phyloP scores from a whole-genome alignment of 2,888 invertebrate species.

The Papilio protenor region DNA sequence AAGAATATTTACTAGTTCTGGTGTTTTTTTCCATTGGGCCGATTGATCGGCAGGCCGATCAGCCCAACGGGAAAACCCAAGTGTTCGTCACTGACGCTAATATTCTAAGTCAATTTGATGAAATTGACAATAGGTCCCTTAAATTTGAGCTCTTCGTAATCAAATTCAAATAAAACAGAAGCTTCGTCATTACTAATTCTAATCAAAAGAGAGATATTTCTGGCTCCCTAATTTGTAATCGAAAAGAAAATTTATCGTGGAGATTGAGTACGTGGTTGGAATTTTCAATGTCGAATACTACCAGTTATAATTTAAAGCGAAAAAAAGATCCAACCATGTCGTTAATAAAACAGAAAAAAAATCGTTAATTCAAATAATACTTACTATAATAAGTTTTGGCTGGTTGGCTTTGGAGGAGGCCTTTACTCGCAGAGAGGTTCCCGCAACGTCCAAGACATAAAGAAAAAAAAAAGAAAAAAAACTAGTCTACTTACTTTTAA shows the following conservation, averaged over 20 bases:
- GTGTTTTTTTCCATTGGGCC: no score
- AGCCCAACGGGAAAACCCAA: background rate
- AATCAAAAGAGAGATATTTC: constrained; percentile 48
- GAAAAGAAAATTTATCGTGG: constrained; percentile 52
- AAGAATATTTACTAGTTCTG: background rate
- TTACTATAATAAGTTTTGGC: no score
- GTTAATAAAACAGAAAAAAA: no score
- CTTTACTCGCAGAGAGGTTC: no score
- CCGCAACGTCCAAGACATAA: no score
- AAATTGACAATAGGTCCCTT: constrained; percentile 50
- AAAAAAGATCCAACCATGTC: background rate
- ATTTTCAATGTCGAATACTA: constrained; percentile 42
- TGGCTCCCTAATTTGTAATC: constrained; percentile 50
- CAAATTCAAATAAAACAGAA: constrained; percentile 52
- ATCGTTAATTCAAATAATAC: no score
- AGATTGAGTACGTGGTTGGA: constrained; percentile 46
- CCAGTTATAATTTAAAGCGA: constrained; percentile 25
- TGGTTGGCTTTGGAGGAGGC: no score
- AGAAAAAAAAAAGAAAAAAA: no score
- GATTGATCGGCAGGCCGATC: no score
- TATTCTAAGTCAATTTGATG: constrained; percentile 47
- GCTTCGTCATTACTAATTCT: constrained; percentile 52
- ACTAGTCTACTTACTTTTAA: no score
- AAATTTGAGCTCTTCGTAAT: constrained; percentile 49
- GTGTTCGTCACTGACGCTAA: background rate